Base-by-base conservation (phyloP, 1,140 invertebrate species). In the Drosophila eugracilis region DNA sequence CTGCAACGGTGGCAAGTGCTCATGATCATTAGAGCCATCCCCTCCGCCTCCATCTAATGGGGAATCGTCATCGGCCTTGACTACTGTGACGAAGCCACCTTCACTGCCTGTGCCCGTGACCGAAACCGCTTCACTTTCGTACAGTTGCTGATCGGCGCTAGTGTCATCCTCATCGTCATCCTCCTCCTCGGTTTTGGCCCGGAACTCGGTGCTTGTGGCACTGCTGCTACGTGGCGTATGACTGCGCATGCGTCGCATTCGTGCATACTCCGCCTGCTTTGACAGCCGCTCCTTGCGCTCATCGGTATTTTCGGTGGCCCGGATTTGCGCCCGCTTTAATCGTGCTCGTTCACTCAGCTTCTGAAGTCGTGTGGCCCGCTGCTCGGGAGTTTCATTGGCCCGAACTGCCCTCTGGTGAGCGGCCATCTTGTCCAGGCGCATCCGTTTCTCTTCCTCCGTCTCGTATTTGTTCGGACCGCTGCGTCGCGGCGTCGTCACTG, bases 311-410 rank as follows among this genome's bases (percentile, higher is more conserved):
- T 91, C 91, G 9, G 85, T 85, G 19, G 88, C 85, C 0, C 90
- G 78, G 21, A 91, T 78, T 37, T 90, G 81, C 4, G 90, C 89
- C 5, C 91, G 89, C 47, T 91, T 91, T 22, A 75, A 71, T 2
- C 91, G 91, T 34, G 91, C 91, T n/a, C 91, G 60, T 39, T 90
- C 90, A 19, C 88, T 90, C 1, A 91, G 54, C 54, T 91, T 91
- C 44, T 81, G 81, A 3, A 94, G 78, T 1, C 93, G 91, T 3
- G 75, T 30, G 4, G 92, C 90, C 0, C 93, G 92, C 74, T 93
- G 93, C 19, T 93, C 93, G 1, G 92, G 92, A 15, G 92, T 92
- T 70, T 94, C 93, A 55, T 93, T 93, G 2, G 93, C 93, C 3
- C 93, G 90, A 26, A 90, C 63, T 1, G 78, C 74, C 7, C 91